Evolutionary conservation across 2,888 invertebrate genomes (phyloP).

Genomic region (Oligia strigilis): DNA sequence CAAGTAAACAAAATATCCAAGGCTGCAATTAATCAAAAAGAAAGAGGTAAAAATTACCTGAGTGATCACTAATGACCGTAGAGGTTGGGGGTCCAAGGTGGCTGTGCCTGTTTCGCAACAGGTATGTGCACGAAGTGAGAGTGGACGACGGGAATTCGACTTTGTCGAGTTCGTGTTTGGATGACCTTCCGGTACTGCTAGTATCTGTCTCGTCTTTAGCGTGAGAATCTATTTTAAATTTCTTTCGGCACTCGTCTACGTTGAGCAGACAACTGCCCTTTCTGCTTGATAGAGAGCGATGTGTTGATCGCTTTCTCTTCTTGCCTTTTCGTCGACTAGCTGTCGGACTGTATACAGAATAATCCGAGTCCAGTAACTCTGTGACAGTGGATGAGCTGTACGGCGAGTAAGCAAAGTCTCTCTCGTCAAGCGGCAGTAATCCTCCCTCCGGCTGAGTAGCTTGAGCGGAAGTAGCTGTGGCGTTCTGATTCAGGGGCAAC

Average conservation of each 20-base stretch:
- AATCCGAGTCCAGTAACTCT: slow-evolving; percentile 87
- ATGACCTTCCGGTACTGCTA: slow-evolving; percentile 73
- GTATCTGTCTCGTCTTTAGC: slow-evolving; percentile 79
- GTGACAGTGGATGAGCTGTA: slow-evolving; percentile 89
- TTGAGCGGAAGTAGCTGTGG: slow-evolving; percentile 75
- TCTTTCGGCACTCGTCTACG: slow-evolving; percentile 84
- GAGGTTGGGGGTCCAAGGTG: slow-evolving; percentile 82
- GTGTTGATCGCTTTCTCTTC: slow-evolving; percentile 86
- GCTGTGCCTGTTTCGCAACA: slow-evolving; percentile 62
- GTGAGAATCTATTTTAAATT: slow-evolving; percentile 90
- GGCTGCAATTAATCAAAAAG: slow-evolving; percentile 15
- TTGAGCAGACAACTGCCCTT: slow-evolving; percentile 82
- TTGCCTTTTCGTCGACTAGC: slow-evolving; percentile 85
- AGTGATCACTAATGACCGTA: slow-evolving; percentile 80
- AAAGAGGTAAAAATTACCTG: slow-evolving; percentile 77
- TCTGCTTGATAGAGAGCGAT: slow-evolving; percentile 84
- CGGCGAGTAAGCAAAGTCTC: slow-evolving; percentile 89
- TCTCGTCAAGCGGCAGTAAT: slow-evolving; percentile 87
- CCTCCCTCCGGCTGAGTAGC: slow-evolving; percentile 83
- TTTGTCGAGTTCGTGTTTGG: slow-evolving; percentile 79
- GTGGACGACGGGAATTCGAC: slow-evolving; percentile 77
- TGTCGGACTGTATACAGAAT: slow-evolving; percentile 88
- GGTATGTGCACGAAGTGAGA: slow-evolving; percentile 73
- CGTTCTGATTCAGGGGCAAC: slow-evolving; percentile 73
- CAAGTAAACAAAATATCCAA: slow-evolving; percentile 23